A percentile compares a stretch with the other conserved stretches of the same genome.
phyloP scores from a whole-genome alignment of 1,140 invertebrate genomes.

The Cyclargus thomasi region DNA sequence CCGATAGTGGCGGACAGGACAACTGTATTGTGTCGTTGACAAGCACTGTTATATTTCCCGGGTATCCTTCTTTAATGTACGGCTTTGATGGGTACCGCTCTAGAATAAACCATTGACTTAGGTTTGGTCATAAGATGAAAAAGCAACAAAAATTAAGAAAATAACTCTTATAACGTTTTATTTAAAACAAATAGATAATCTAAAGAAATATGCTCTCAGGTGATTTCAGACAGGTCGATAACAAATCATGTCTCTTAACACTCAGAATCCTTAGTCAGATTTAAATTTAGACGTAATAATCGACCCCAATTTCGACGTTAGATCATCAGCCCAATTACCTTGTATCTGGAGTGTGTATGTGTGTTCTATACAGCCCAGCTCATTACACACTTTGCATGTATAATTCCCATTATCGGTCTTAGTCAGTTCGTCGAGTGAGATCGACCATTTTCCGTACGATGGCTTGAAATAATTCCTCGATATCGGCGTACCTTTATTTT shows the following conservation, averaged over 20 bases:
- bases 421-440: constrained; percentile 84
- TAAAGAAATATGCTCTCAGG: too few relatives aligned
- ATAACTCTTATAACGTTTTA: too few relatives aligned
- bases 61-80: constrained; percentile 85
- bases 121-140: not conserved
- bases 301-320: not conserved
- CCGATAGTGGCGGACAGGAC: constrained; percentile 83
- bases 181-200: too few relatives aligned
- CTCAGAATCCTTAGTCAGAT: constrained; percentile 1
- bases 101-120: constrained; percentile 40
- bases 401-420: constrained; percentile 89
- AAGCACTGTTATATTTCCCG: constrained; percentile 84
- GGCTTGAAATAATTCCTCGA: constrained; percentile 77
- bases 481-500: constrained; percentile 79
- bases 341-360: constrained; percentile 82
- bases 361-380: constrained; percentile 84
- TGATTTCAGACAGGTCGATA: too few relatives aligned
- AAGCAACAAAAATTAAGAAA: not conserved
- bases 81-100: constrained; percentile 86
- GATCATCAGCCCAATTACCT: constrained; percentile 70
- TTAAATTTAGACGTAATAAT: not conserved
- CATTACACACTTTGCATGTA: constrained; percentile 89
- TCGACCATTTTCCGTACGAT: constrained; percentile 78
- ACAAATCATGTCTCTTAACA: not conserved
- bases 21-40: constrained; percentile 83